Evolutionary conservation across 1,140 invertebrate genomes (phyloP).

Genomic region (Tetraneura akinire): DNA sequence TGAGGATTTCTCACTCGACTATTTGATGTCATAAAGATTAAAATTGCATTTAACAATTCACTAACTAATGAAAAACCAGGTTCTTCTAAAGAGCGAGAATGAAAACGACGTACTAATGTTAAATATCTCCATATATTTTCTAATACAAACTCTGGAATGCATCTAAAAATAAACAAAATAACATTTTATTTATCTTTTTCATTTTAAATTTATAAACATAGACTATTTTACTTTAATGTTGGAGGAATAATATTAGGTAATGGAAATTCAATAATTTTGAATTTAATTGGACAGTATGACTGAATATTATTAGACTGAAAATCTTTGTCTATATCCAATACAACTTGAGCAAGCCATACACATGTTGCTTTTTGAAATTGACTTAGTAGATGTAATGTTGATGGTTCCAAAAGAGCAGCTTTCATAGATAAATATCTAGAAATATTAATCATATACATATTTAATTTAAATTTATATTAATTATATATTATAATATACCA

Average conservation of each 20-base stretch:
- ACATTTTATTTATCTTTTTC: too few species aligned
- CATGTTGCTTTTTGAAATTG: slow-evolving; percentile 80
- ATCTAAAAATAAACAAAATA: slow-evolving; percentile 61
- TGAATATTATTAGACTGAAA: slow-evolving; percentile 54
- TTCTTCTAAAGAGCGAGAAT: slow-evolving; percentile 66
- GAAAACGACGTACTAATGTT: slow-evolving; percentile 70
- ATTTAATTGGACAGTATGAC: slow-evolving; percentile 64
- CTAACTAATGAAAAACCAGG: slow-evolving; percentile 66
- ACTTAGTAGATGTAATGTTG: slow-evolving; percentile 68
- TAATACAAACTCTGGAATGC: slow-evolving; percentile 86
- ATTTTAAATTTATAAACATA: slow-evolving; percentile 64
- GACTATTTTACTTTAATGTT: slow-evolving; percentile 69
- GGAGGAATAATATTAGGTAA: slow-evolving; percentile 65
- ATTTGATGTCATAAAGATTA: slow-evolving; percentile 66
- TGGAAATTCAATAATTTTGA: slow-evolving; percentile 68
- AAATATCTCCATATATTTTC: slow-evolving; percentile 84
- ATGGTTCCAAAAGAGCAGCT: slow-evolving; percentile 73
- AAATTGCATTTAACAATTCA: slow-evolving; percentile 72
- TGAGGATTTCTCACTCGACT: slow-evolving; percentile 87
- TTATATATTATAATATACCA: too few species aligned
- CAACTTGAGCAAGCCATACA: slow-evolving; percentile 82
- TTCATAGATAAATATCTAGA: slow-evolving; percentile 68
- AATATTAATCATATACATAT: too few species aligned
- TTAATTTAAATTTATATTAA: too few species aligned
- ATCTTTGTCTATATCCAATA: slow-evolving; percentile 56